phyloP scores from a whole-genome alignment of 2,888 invertebrate species.

The Argyra leucocephala region DNA sequence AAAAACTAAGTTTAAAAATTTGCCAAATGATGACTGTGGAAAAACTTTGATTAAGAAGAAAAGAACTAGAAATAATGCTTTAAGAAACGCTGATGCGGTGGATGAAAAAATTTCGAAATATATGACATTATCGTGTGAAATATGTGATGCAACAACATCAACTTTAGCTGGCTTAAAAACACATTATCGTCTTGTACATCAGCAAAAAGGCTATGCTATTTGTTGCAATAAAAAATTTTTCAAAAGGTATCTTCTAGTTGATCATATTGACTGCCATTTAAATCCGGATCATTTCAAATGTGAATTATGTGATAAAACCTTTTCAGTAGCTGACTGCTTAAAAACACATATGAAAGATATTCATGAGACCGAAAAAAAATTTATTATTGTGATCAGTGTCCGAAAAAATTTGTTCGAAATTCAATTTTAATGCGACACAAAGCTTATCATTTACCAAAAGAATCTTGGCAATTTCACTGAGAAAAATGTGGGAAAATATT shows the following conservation, averaged over 20 bases:
- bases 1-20: not conserved
- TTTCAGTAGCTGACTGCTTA: conserved; percentile 38
- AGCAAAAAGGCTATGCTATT: conserved; percentile 34
- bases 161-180: conserved; percentile 36
- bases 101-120: conserved; percentile 36
- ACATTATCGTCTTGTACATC: conserved; percentile 36
- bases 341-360: conserved; percentile 38
- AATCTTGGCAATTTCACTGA: conserved; percentile 21
- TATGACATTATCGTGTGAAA: conserved; percentile 37
- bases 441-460: conserved; percentile 34
- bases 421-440: conserved; percentile 39
- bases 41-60: not conserved
- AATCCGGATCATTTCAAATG: conserved; percentile 42
- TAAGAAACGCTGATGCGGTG: conserved; percentile 29
- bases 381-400: conserved; percentile 37
- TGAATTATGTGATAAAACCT: conserved; percentile 36
- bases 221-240: conserved; percentile 41
- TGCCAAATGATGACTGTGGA: not conserved
- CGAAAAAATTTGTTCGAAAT: conserved; percentile 37
- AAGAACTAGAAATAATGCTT: not conserved
- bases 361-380: conserved; percentile 37
- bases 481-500: conserved; percentile 27
- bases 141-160: conserved; percentile 31
- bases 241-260: conserved; percentile 36
- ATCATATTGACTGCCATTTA: conserved; percentile 38